Conservation (phyloP, 1,140 invertebrate genomes). For the Ceratosolen fusciceps region DNA sequence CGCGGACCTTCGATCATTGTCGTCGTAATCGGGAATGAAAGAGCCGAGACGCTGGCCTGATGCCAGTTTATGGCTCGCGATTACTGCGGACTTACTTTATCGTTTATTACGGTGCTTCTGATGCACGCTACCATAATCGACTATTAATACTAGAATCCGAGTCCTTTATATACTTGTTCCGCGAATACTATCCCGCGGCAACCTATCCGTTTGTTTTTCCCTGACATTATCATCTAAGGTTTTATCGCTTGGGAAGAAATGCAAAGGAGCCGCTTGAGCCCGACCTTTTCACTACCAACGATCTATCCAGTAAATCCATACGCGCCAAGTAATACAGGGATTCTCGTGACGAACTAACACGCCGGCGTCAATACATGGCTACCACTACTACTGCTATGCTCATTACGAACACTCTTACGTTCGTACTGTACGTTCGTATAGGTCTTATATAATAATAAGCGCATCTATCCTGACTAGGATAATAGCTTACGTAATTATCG, state of each 20-base stretch:
- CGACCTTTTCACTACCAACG: not conserved
- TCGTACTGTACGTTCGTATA: too few species aligned
- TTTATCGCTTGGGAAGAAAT: not conserved
- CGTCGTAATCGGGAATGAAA: slow-evolving; percentile 35
- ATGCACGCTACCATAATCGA: slow-evolving; percentile 39
- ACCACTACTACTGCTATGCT: too few species aligned
- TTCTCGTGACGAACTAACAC: not conserved
- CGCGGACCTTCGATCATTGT: slow-evolving; percentile 11
- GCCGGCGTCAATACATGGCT: too few species aligned
- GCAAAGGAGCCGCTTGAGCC: not conserved
- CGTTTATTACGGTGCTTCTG: slow-evolving; percentile 20
- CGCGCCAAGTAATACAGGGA: not conserved
- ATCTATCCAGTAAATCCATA: too few species aligned
- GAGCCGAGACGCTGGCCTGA: slow-evolving; percentile 11
- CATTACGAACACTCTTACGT: too few species aligned
- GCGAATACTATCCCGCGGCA: not conserved
- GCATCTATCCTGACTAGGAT: too few species aligned
- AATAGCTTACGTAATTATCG: too few species aligned
- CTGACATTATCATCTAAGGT: not conserved
- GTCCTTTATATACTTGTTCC: not conserved
- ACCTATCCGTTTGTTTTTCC: not conserved
- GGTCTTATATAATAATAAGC: too few species aligned
- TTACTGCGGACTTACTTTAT: slow-evolving; percentile 33
- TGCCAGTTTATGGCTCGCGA: slow-evolving; percentile 23
- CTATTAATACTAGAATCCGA: slow-evolving; percentile 35